Evolutionary conservation across 2,888 invertebrate species (phyloP), one percentile per base, ranked within the genome.

Genomic region (Drosophila rellima): DNA sequence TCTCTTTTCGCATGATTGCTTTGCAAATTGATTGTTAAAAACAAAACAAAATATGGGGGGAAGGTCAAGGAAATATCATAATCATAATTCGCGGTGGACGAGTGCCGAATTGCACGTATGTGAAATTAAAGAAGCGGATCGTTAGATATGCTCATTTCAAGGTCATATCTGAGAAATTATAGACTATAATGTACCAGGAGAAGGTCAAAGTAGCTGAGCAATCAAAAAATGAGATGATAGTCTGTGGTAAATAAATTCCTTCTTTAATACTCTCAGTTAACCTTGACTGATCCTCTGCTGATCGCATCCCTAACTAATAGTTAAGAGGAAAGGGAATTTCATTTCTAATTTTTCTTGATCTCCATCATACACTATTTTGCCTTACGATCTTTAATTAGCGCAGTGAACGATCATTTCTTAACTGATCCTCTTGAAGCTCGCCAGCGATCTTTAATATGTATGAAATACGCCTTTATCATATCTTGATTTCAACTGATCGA

Each of bases 31-130:
- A 56, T 35, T 45, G 56, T 45, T 15, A 40, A 17, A 50, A 33
- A 48, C n/a, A n/a, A n/a, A n/a, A n/a, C n/a, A n/a, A 13, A n/a
- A 17, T 15, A 3, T 11, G 10, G 15, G 18, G 26, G 10, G 17
- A 29, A 50, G 51, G 18, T 15, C 18, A 44, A 10, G 48, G 33
- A 31, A 18, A 40, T 26, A 20, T 39, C 20, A 52, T 20, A 48
- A 23, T 31, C 20, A 42, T 48, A 57, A 48, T 51, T 39, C 8
- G 48, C 47, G 29, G 11, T 55, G 66, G 52, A 54, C 57, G 57
- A 71, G 44, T 74, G 77, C 48, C 60, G 20, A 57, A 61, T 31
- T 31, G 44, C 74, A 76, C 72, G 77, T 72, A 71, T 35, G 26
- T n/a, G 20, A 5, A 2, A 56, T 35, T 26, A 17, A 57, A 44